Evolutionary conservation across 2,797 vertebrate species (phyloP), one percentile per base, ranked within the genome.

Genomic region (Distichodus sexfasciatus): DNA sequence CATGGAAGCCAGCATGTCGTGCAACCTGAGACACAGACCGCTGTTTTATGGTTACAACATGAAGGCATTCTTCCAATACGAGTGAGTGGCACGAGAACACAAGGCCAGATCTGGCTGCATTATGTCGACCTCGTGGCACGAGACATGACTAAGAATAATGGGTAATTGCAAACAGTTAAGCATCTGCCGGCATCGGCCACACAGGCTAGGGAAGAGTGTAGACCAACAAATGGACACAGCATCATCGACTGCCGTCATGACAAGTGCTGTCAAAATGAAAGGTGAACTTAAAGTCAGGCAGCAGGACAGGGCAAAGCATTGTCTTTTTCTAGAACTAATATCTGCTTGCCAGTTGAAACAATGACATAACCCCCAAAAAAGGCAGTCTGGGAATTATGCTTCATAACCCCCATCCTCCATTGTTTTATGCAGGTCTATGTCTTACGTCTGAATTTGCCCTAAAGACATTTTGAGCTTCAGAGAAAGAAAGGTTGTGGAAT

Each of bases 1-100:
- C 62, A 63, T 46, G 47, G 43, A 64, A 63, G 71, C 59, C 33
- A 60, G 60, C 60, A 15, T 38, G 51, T 26, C 28, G 40, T 48
- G 73, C 74, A 79, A 79, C 77, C 72, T 63, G 72, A 83, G 75
- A 77, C 58, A 48, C 41, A 69, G 50, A 76, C 75, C 59, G 35
- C 66, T 75, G 71, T 72, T 76, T 69, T 71, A 76, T 76, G 81
- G 71, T 74, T 79, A 73, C 71, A 77, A 79, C 71, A 81, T 77
- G 72, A 79, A 77, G 74, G 66, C 69, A 69, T 75, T 69, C 59
- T 70, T 79, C 47, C 61, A 66, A 65, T 43, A 62, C 55, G 60
- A 51, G 46, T 40, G 46, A 54, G 62, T 44, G 51, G 72, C 43
- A 67, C 33, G 57, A 72, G 67, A 76, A 72, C 70, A 57, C 58